Percentiles rank a stretch among this genome's conserved stretches.
Evolutionary conservation across 1,140 invertebrate genomes (phyloP).

Genomic region (Melanaphis sacchari): DNA sequence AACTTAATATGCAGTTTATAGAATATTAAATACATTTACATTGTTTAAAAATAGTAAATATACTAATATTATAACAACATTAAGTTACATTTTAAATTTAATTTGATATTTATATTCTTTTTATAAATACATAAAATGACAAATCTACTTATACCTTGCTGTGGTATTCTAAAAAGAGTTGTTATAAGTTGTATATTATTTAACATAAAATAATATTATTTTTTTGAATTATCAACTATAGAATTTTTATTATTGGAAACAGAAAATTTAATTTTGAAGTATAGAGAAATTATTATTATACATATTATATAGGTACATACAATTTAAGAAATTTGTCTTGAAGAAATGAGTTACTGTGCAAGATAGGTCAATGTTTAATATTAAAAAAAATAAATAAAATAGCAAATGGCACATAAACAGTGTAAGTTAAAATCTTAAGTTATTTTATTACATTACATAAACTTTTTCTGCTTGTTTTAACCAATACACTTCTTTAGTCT

Average conservation of each 20-base stretch:
- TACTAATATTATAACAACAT: neutral
- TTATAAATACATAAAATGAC: neutral
- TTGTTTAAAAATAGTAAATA: conserved; percentile 24
- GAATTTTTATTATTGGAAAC: neutral
- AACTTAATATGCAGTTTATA: neutral
- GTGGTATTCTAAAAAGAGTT: neutral
- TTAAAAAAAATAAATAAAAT: neutral
- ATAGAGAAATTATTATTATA: neutral
- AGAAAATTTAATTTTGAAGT: neutral
- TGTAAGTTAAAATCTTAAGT: neutral
- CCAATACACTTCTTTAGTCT: conserved; percentile 88
- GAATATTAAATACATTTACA: conserved; percentile 12
- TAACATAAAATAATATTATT: neutral
- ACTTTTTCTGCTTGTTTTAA: conserved; percentile 93
- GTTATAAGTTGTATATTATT: neutral
- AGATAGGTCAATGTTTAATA: conserved; percentile 5
- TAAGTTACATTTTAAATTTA: neutral
- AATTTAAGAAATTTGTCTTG: neutral
- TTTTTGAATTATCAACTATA: neutral
- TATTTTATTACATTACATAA: conserved; percentile 83
- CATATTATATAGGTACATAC: neutral
- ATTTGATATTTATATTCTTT: neutral
- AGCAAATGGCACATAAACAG: conserved; percentile 16
- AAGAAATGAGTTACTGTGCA: neutral
- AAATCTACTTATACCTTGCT: neutral